Base-by-base conservation (phyloP, 2,113 vertebrate genomes). In the Brachionichthys hirsutus region DNA sequence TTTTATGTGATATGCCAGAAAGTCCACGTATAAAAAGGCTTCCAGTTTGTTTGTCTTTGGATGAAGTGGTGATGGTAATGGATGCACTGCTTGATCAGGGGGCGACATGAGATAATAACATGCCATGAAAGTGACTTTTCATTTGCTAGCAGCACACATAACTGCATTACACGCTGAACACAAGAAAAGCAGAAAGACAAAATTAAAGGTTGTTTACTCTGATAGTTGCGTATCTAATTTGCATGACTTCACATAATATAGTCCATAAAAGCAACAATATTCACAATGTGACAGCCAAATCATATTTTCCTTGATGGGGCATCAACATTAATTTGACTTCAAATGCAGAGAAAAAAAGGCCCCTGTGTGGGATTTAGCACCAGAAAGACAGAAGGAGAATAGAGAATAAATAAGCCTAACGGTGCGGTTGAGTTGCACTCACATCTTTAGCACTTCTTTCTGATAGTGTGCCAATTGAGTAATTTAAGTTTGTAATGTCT, bases 101-200 rank as follows among this genome's bases (percentile, higher is more conserved):
- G 54, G 61, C 55, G 24, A 76, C 80, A 82, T 61, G 72, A 78
- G 68, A 72, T 84, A 86, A 88, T 88, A 86, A 88, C 70, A 73
- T 15, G 75, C 67, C 86, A 82, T 88, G 88, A 89, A 89, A 89
- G 86, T 87, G 88, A 89, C 86, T 89, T 86, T 86, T 86, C 85
- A 87, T 89, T 87, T 83, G 77, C 75, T 62, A 75, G 79, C 69
- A 73, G 65, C 75, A 76, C 85, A 82, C 71, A 81, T 86, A 88
- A 89, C 83, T 60, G 66, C 68, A 84, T 89, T 88, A 87, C 83
- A 88, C 75, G 68, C 72, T 58, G 74, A 86, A 89, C 78, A 83
- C 73, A 70, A 78, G 82, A 82, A 88, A 84, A 86, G 79, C 85
- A 88, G 82, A 86, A 82, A 81, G 86, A 85, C 80, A 73, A 81